These are phyloP conservation scores for Tragelaphus buxtoni DNA, from an alignment of 2,113 vertebrate genomes.

Conservation along the genomic window DNA sequence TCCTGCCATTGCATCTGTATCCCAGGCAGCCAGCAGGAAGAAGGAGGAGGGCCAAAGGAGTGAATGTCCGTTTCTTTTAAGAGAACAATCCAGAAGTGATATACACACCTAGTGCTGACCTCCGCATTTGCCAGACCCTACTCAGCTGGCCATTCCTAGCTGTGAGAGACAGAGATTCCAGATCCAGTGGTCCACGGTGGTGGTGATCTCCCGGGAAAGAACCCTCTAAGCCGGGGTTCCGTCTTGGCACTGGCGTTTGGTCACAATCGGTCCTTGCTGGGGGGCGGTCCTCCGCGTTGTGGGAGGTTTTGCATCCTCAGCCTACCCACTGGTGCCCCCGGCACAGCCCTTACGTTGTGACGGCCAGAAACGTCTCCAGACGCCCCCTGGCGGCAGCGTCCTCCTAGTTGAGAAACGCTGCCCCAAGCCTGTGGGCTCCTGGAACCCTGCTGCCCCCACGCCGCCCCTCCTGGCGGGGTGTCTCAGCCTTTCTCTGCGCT, in stretches of 20 bases:
- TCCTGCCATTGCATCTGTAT: neutral
- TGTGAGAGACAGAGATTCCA: neutral
- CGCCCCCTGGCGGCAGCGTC: neutral
- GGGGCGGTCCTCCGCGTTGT: fast-evolving
- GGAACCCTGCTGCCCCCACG: neutral
- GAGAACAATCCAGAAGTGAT: neutral
- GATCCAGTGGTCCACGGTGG: fast-evolving
- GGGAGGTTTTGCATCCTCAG: neutral
- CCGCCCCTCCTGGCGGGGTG: neutral
- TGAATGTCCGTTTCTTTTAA: neutral
- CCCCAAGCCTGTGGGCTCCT: neutral
- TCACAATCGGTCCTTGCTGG: fast-evolving
- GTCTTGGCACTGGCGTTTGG: neutral
- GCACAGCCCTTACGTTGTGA: too few relatives aligned
- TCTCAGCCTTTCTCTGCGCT: neutral
- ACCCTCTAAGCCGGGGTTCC: fast-evolving
- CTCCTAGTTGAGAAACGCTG: neutral
- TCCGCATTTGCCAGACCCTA: too few relatives aligned
- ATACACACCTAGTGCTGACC: fast-evolving
- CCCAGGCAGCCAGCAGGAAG: neutral
- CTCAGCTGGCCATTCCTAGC: neutral
- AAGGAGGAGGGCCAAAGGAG: neutral
- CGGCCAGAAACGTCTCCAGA: neutral
- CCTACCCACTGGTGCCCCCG: neutral
- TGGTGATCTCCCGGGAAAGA: fast-evolving